Percentiles rank a stretch among this genome's conserved stretches.
phyloP scores from a whole-genome alignment of 1,140 invertebrate species.

The Drosophila malerkotliana region DNA sequence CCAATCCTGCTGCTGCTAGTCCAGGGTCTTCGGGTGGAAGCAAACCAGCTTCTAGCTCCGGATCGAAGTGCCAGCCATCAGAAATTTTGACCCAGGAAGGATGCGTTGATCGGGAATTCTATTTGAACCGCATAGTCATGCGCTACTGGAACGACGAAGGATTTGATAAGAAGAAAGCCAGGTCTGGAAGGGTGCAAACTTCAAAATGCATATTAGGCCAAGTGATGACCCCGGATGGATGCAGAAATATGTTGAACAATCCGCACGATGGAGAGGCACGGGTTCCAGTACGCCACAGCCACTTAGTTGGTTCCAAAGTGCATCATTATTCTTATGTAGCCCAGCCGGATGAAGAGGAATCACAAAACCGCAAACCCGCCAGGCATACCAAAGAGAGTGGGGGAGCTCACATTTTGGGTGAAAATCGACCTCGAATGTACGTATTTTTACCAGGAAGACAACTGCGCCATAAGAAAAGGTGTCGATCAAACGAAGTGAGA shows the following conservation, averaged over 20 bases:
- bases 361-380: neutral
- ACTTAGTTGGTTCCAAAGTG: conserved; percentile 6
- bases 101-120: conserved; percentile 24
- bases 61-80: conserved; percentile 8
- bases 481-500: conserved; percentile 47
- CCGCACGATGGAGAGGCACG: neutral
- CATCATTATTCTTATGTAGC: neutral
- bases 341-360: neutral
- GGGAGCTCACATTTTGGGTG: neutral
- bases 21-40: neutral
- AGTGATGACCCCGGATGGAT: conserved; percentile 32
- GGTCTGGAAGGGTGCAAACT: neutral
- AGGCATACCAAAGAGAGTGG: neutral
- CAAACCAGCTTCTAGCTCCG: neutral
- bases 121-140: conserved; percentile 7
- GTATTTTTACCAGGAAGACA: conserved; percentile 39
- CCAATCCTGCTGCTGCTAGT: neutral
- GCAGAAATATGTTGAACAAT: neutral
- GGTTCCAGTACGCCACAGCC: neutral
- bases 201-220: conserved; percentile 17
- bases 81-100: conserved; percentile 30
- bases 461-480: neutral
- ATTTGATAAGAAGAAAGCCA: conserved; percentile 4
- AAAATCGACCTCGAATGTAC: conserved; percentile 21
- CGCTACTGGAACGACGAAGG: conserved; percentile 21